A percentile compares a stretch with the other conserved stretches of the same genome.
These are phyloP conservation scores for Moxostoma hubbsi DNA, from an alignment of 2,797 vertebrate genomes.

Conservation along the genomic window DNA sequence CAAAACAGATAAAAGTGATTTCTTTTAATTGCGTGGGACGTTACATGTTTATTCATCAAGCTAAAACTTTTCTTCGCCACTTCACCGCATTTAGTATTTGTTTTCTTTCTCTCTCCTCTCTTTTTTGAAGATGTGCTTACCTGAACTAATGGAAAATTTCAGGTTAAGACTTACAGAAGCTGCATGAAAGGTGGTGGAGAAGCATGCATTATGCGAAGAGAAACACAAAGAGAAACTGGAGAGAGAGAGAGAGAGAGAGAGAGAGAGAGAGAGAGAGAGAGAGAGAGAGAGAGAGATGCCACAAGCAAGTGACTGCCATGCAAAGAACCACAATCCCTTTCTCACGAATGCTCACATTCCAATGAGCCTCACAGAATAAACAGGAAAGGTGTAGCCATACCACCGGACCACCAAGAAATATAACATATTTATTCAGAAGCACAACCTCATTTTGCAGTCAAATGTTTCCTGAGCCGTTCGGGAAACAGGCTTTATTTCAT, in stretches of 20 bases:
- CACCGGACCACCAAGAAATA: not conserved
- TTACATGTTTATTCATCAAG: slow-evolving; percentile 1
- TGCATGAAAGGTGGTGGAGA: slow-evolving; percentile 69
- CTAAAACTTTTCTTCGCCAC: not conserved
- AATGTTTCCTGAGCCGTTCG: not conserved
- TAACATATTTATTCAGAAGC: slow-evolving; percentile 27
- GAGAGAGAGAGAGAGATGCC: no score
- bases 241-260: no score
- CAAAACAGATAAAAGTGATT: not conserved
- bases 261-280: no score
- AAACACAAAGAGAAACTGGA: not conserved
- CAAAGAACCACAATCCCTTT: slow-evolving; percentile 66
- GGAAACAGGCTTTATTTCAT: not conserved
- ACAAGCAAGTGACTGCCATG: slow-evolving; percentile 55
- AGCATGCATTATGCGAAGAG: slow-evolving; percentile 53
- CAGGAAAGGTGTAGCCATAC: slow-evolving; percentile 11
- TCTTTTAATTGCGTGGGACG: slow-evolving; percentile 4
- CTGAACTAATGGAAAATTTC: slow-evolving; percentile 72
- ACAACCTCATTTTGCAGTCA: slow-evolving; percentile 8
- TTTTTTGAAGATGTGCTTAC: slow-evolving; percentile 76
- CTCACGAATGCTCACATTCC: slow-evolving; percentile 57
- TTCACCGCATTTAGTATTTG: slow-evolving; percentile 17
- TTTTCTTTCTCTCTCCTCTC: slow-evolving; percentile 38
- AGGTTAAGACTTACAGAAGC: slow-evolving; percentile 70
- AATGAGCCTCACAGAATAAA: slow-evolving; percentile 55